Evolutionary conservation across 2,888 invertebrate genomes (phyloP).

Genomic region (Nomada flava): DNA sequence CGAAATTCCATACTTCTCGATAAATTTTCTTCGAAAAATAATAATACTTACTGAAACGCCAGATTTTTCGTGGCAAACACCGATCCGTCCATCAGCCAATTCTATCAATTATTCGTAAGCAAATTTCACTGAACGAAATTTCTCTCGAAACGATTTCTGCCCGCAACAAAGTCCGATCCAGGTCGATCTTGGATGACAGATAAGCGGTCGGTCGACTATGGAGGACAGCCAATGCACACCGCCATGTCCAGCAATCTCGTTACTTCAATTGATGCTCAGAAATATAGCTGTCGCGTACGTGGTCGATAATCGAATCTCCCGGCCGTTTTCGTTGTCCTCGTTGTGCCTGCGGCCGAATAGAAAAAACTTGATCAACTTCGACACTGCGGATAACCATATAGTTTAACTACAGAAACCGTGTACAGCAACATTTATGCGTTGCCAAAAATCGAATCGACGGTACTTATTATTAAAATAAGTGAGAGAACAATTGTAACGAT

Average conservation of each 20-base stretch:
- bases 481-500: not conserved
- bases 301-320: slow-evolving; percentile 45
- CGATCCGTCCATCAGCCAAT: no score
- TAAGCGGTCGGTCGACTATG: slow-evolving; percentile 16
- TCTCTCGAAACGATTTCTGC: no score
- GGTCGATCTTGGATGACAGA: slow-evolving; percentile 25
- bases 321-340: slow-evolving; percentile 25
- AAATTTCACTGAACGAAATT: no score
- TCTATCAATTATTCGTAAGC: no score
- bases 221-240: slow-evolving; percentile 7
- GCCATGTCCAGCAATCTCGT: slow-evolving; percentile 38
- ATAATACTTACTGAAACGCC: no score
- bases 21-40: no score
- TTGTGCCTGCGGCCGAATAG: slow-evolving; percentile 2
- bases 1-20: no score
- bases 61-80: no score
- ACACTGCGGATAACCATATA: not conserved
- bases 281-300: slow-evolving; percentile 32
- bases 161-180: not conserved
- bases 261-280: slow-evolving; percentile 32
- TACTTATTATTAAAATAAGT: no score
- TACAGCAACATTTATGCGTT: no score
- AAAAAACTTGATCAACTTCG: slow-evolving; percentile 8
- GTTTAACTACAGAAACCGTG: no score
- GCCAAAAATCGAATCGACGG: no score